A percentile compares a stretch with the other conserved stretches of the same genome.
phyloP scores from a whole-genome alignment of 2,888 invertebrate genomes.

The Stenodema calcarata region DNA sequence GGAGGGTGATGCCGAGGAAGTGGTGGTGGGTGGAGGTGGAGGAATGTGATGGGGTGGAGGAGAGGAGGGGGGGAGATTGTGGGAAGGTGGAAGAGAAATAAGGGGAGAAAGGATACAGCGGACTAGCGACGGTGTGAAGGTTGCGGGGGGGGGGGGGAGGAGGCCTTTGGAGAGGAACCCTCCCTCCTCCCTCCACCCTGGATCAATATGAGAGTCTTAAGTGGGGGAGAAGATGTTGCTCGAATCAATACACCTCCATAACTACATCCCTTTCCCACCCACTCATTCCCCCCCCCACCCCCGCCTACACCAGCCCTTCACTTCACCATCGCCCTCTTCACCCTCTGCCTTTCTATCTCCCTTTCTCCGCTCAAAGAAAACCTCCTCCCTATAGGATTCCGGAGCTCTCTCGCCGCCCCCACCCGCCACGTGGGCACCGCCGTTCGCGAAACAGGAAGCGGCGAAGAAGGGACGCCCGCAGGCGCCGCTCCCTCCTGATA shows the following conservation, averaged over 20 bases:
- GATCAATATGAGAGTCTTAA: slow-evolving; percentile 46
- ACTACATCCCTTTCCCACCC: slow-evolving; percentile 23
- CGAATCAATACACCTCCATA: slow-evolving; percentile 48
- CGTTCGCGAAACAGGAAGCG: no score
- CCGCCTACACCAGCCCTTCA: no score
- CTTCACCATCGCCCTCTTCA: no score
- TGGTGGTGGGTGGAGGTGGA: neutral
- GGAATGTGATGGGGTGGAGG: no score
- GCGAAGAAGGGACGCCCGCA: neutral
- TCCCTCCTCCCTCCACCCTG: neutral
- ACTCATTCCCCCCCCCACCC: no score
- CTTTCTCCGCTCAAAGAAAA: slow-evolving; percentile 9
- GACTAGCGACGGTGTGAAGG: neutral
- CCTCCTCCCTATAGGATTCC: neutral
- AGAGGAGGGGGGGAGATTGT: no score
- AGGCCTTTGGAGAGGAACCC: neutral
- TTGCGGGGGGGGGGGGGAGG: neutral
- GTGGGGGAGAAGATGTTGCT: slow-evolving; percentile 44
- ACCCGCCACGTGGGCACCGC: neutral
- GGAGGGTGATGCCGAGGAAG: neutral
- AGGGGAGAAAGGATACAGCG: neutral
- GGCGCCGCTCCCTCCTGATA: neutral
- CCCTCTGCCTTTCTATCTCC: slow-evolving; percentile 19
- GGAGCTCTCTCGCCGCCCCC: neutral
- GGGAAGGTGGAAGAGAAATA: no score